Evolutionary conservation across 2,888 invertebrate species (phyloP).

Genomic region (Opisthograptis luteolata): DNA sequence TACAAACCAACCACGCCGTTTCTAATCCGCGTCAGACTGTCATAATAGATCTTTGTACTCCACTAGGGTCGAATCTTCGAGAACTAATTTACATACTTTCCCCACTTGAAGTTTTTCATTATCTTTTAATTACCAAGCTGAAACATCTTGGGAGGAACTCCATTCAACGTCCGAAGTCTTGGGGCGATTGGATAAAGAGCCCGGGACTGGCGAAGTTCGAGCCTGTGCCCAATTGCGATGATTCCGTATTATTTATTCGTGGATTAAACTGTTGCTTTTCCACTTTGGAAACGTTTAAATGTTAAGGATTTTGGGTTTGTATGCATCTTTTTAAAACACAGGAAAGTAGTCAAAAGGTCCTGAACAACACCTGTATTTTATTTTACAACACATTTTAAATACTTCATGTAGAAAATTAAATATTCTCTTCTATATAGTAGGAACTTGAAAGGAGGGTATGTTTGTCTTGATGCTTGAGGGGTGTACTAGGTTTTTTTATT

Average conservation of each 20-base stretch:
- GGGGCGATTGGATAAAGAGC: constrained; percentile 36
- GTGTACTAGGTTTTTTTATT: too few relatives aligned
- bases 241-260: constrained; percentile 30
- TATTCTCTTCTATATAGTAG: too few relatives aligned
- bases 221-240: constrained; percentile 28
- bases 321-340: background rate
- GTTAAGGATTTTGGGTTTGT: background rate
- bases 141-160: constrained; percentile 49
- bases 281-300: constrained; percentile 29
- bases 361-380: too few relatives aligned
- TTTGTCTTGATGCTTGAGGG: too few relatives aligned
- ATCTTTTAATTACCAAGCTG: constrained; percentile 67
- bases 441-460: too few relatives aligned
- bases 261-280: constrained; percentile 21
- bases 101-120: constrained; percentile 64
- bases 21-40: constrained; percentile 13
- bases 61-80: constrained; percentile 40
- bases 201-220: constrained; percentile 30
- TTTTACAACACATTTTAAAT: too few relatives aligned
- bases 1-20: constrained; percentile 1
- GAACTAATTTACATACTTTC: constrained; percentile 69
- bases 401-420: too few relatives aligned
- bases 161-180: constrained; percentile 36
- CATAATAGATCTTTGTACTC: constrained; percentile 38
- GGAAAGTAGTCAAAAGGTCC: too few relatives aligned